phyloP scores from a whole-genome alignment of 2,113 vertebrate genomes.

The Peromyscus leucopus region DNA sequence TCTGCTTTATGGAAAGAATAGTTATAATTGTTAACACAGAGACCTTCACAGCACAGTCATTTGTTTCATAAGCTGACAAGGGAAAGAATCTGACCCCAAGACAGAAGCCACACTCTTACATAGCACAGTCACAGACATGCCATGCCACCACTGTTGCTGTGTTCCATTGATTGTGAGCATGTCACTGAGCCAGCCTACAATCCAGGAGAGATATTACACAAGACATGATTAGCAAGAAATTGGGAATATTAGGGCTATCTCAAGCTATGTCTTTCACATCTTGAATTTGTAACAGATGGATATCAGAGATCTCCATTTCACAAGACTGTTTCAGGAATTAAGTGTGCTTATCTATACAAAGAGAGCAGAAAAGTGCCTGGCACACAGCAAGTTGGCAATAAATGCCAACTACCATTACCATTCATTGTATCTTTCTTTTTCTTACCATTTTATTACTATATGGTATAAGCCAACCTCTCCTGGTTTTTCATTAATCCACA shows the following conservation, averaged over 20 bases:
- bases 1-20: constrained; percentile 2
- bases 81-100: neutral
- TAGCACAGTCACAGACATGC: neutral
- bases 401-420: neutral
- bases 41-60: neutral
- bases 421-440: neutral
- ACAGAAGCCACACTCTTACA: neutral
- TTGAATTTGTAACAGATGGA: neutral
- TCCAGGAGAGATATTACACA: neutral
- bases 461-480: neutral
- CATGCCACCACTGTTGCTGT: neutral
- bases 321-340: neutral
- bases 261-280: neutral
- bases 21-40: neutral
- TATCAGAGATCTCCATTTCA: neutral
- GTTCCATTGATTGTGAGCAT: neutral
- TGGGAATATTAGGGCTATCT: neutral
- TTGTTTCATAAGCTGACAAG: neutral
- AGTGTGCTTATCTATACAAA: constrained; percentile 21
- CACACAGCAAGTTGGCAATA: neutral
- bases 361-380: neutral
- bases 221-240: neutral
- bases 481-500: constrained; percentile 16
- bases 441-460: neutral
- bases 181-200: neutral